Percentiles rank a stretch among this genome's conserved stretches.
These are phyloP conservation scores for Laothoe populi DNA, from an alignment of 2,888 invertebrate species.

Conservation along the genomic window DNA sequence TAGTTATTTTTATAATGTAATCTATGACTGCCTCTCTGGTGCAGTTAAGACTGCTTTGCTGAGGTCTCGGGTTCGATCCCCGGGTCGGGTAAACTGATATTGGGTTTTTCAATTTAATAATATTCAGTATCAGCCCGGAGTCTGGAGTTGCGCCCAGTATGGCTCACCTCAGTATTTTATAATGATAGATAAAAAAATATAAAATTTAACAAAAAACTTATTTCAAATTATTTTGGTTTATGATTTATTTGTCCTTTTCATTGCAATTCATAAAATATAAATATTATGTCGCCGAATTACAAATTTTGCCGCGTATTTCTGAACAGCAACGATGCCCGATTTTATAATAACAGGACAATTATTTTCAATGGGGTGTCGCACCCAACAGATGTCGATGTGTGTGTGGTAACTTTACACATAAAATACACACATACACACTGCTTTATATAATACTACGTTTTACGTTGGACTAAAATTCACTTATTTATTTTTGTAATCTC, in stretches of 20 bases:
- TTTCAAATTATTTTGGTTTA: too few species aligned
- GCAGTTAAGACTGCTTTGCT: too few species aligned
- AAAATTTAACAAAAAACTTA: too few species aligned
- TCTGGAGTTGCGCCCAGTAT: too few species aligned
- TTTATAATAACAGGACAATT: slow-evolving; percentile 50
- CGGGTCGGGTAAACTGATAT: too few species aligned
- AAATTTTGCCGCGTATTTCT: slow-evolving; percentile 7
- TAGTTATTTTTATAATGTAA: neutral
- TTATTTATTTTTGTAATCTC: neutral
- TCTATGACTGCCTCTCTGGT: too few species aligned
- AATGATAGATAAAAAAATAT: too few species aligned
- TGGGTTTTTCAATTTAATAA: too few species aligned
- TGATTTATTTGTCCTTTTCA: too few species aligned
- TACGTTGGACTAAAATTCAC: slow-evolving; percentile 28
- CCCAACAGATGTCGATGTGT: slow-evolving; percentile 52
- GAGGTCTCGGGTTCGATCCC: too few species aligned
- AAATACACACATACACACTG: slow-evolving; percentile 35
- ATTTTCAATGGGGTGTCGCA: slow-evolving; percentile 69
- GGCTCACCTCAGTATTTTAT: too few species aligned
- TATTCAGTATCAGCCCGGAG: too few species aligned
- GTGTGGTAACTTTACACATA: slow-evolving; percentile 40
- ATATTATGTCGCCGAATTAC: neutral
- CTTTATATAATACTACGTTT: slow-evolving; percentile 34
- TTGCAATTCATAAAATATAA: neutral
- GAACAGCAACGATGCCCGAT: slow-evolving; percentile 40